Percentiles rank a stretch among this genome's conserved stretches.
phyloP scores from a whole-genome alignment of 2,113 vertebrate species.

The Hippolais icterina region DNA sequence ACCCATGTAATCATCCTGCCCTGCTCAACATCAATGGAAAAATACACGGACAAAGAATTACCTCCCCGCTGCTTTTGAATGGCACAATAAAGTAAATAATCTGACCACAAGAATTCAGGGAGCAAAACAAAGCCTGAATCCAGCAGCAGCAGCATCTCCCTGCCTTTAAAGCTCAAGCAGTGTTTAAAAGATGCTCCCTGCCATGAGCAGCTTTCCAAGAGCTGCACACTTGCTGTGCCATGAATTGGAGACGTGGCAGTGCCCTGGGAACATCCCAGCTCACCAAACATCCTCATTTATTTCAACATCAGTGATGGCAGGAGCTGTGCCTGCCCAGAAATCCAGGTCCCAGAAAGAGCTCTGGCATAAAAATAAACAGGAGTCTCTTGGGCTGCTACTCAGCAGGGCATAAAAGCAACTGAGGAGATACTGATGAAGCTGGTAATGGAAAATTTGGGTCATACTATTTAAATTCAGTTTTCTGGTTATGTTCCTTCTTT shows the following conservation, averaged over 20 bases:
- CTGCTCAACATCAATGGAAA: slow-evolving; percentile 11
- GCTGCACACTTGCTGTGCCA: background rate
- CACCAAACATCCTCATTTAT: background rate
- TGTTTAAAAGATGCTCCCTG: background rate
- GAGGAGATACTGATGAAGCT: background rate
- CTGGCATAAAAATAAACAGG: slow-evolving; percentile 6
- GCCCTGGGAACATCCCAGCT: background rate
- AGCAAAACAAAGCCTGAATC: background rate
- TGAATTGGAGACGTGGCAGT: background rate
- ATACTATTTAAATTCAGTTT: slow-evolving; percentile 6
- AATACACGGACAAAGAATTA: background rate
- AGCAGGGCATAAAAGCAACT: slow-evolving; percentile 10
- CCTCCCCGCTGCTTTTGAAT: background rate
- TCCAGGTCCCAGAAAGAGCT: background rate
- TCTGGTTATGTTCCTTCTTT: slow-evolving; percentile 2
- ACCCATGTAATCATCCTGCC: background rate
- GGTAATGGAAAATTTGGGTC: slow-evolving; percentile 46
- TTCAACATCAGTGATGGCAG: background rate
- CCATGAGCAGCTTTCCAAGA: background rate
- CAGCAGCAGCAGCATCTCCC: background rate
- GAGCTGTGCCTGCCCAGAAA: background rate
- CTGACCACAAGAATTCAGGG: background rate
- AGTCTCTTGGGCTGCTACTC: background rate
- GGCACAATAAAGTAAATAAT: slow-evolving; percentile 3
- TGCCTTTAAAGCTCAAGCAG: background rate